phyloP scores from a whole-genome alignment of 2,888 invertebrate species.

The Microplitis deprimator region DNA sequence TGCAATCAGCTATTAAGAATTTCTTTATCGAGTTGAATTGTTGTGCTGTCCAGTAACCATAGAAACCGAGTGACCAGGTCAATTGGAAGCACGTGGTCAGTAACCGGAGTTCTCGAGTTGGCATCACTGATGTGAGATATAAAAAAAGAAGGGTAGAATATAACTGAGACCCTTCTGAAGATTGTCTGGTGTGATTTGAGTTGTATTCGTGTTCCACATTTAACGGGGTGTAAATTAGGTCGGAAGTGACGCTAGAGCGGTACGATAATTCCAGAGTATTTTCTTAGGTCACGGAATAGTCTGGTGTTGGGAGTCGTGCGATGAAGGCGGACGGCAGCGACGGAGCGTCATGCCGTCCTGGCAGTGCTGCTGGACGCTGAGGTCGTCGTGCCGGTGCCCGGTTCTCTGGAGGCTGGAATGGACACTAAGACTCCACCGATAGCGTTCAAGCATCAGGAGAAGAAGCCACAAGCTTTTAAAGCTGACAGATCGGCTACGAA shows the following conservation, averaged over 20 bases:
- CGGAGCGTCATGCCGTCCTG: constrained; percentile 29
- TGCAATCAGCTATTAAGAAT: constrained; percentile 57
- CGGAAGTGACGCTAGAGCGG: constrained; percentile 41
- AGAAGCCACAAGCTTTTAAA: constrained; percentile 56
- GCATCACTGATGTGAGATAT: constrained; percentile 23
- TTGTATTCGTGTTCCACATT: constrained; percentile 41
- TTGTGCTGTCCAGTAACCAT: constrained; percentile 67
- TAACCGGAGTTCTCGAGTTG: constrained; percentile 44
- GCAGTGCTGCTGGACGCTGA: constrained; percentile 31
- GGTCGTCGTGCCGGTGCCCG: constrained; percentile 49
- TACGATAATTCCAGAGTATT: constrained; percentile 33
- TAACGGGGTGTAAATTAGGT: constrained; percentile 33
- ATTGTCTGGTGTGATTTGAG: constrained; percentile 22
- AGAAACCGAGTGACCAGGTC: constrained; percentile 69
- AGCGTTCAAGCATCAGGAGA: constrained; percentile 65
- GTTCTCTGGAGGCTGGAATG: constrained; percentile 62
- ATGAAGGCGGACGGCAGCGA: constrained; percentile 28
- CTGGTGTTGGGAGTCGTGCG: constrained; percentile 17
- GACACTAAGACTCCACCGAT: constrained; percentile 70
- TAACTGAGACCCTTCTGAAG: not conserved
- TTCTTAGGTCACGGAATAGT: constrained; percentile 34
- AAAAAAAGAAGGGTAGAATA: constrained; percentile 1
- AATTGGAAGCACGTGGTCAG: constrained; percentile 68
- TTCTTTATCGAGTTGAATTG: constrained; percentile 50
- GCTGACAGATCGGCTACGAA: constrained; percentile 50